Conservation (phyloP, 2,113 vertebrate species). For the Lonchura striata region DNA sequence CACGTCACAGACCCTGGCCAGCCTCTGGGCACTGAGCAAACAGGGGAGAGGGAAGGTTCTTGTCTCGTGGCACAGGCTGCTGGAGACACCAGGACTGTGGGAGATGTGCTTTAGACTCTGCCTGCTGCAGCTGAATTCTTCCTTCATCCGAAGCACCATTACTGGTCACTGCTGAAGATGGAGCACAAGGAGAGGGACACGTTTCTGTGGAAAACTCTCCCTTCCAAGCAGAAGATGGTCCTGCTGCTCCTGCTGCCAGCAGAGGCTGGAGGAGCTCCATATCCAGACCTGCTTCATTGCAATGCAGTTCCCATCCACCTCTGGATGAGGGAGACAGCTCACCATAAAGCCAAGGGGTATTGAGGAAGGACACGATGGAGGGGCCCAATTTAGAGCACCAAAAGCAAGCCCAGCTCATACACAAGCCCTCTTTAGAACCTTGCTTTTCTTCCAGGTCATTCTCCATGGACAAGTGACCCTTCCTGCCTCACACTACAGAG, state of each 20-base stretch:
- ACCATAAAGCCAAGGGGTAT: not conserved
- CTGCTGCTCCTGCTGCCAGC: not conserved
- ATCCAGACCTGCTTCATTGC: not conserved
- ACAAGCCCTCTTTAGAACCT: not conserved
- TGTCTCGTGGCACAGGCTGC: not conserved
- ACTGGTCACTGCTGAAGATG: not conserved
- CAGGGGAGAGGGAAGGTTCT: not conserved
- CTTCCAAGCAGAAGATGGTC: not conserved
- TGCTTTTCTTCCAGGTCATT: constrained; percentile 15
- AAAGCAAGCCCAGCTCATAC: not conserved
- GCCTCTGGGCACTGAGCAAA: not conserved
- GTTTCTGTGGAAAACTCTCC: not conserved
- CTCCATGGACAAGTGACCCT: not conserved
- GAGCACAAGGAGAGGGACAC: not conserved
- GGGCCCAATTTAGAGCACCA: not conserved
- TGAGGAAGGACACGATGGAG: not conserved
- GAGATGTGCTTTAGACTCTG: not conserved
- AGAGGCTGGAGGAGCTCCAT: not conserved
- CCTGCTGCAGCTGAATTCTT: not conserved
- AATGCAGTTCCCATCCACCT: not conserved
- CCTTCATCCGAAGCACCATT: not conserved
- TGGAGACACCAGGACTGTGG: not conserved
- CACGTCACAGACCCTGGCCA: not conserved
- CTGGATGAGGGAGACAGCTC: not conserved
- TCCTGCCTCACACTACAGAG: not conserved